Evolutionary conservation across 2,113 vertebrate genomes (phyloP), one percentile per base, ranked within the genome.

Genomic region (Gobius niger): DNA sequence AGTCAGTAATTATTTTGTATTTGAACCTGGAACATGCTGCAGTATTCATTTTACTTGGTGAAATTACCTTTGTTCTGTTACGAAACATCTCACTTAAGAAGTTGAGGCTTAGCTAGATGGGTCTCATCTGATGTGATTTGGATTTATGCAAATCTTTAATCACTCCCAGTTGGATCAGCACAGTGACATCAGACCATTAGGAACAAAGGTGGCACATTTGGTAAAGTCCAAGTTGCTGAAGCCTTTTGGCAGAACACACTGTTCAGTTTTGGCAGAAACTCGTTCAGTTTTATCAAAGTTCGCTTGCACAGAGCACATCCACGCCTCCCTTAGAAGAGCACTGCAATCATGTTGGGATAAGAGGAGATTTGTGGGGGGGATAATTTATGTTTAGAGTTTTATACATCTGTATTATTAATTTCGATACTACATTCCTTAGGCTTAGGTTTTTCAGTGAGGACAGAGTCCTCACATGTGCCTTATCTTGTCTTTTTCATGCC

Each of bases 1-100:
- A 70, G 67, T 65, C 65, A 76, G 76, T 69, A 19, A 40, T 56
- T 13, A 40, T 14, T 40, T 34, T 40, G 40, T 12, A 57, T 40
- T 57, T 57, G 9, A 9, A 54, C 7, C 4, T 12, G 11, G 18
- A 12, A 18, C 18, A 54, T 24, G 7, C n/a, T 24, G 24, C 1
- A 34, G 3, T 34, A 34, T 34, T 34, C 24, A 4, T 34, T 34
- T 34, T 34, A 4, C 24, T 34, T 34, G 5, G 24, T 34, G 24
- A 34, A 1, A 34, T 34, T 34, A 34, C 5, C 24, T 34, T 2
- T 34, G 2, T 4, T 34, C 24, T 34, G 24, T 34, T 34, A 34
- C 24, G 2, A 34, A 34, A 34, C 24, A 34, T 49, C 5, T 49
- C 10, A 49, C 47, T 15, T 49, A 7, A 9, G 16, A 3, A 5